A percentile compares a stretch with the other conserved stretches of the same genome.
Conservation (phyloP, 2,797 vertebrate genomes). For the Peromyscus nudipes region DNA sequence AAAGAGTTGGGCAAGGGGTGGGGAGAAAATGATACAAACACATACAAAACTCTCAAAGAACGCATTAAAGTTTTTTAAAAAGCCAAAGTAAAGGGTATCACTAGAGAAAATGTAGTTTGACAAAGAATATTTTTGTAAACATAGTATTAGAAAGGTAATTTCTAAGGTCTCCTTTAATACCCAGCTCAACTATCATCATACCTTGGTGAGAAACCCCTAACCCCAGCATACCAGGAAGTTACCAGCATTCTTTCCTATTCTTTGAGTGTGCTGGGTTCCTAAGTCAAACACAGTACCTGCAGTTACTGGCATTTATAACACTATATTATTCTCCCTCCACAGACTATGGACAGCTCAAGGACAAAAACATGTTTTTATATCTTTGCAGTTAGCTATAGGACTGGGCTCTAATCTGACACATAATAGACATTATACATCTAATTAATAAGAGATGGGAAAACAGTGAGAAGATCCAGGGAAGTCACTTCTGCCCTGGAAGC, state of each 20-base stretch:
- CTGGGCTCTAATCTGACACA: background rate
- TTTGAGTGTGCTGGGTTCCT: background rate
- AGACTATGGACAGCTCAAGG: constrained; percentile 6
- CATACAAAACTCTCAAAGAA: background rate
- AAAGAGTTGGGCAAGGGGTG: background rate
- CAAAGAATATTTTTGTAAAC: background rate
- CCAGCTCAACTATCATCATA: background rate
- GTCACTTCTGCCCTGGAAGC: background rate
- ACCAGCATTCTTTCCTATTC: background rate
- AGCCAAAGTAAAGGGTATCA: background rate
- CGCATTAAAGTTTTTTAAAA: background rate
- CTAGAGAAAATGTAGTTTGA: background rate
- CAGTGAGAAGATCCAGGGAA: background rate
- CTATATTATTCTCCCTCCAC: background rate
- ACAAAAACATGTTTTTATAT: constrained; percentile 24
- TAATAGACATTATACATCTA: background rate
- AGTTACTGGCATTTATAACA: background rate
- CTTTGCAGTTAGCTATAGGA: background rate
- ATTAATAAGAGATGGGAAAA: constrained; percentile 28
- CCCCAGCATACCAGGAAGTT: background rate
- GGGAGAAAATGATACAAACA: background rate
- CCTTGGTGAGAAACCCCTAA: background rate
- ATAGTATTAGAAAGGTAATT: background rate
- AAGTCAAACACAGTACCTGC: constrained; percentile 30
- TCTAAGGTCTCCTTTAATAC: constrained; percentile 5